Evolutionary conservation across 1,140 invertebrate species (phyloP).

Genomic region (Drosophila bipectinata): DNA sequence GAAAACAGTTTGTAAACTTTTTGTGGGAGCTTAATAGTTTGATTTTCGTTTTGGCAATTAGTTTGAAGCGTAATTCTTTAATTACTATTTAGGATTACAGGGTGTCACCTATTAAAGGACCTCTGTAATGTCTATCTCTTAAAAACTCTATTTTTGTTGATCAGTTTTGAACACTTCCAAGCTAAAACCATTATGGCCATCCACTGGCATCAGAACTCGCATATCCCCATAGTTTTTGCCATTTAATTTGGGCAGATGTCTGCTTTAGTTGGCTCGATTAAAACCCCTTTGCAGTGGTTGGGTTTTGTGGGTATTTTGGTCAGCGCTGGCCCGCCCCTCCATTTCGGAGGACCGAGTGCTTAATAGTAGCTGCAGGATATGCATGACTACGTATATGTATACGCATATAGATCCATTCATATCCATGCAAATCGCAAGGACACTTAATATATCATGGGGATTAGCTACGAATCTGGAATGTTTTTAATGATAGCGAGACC

Average conservation of each 20-base stretch:
- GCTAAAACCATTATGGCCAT: constrained; percentile 10
- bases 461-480: constrained; percentile 66
- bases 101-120: too few relatives aligned
- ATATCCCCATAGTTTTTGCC: constrained; percentile 6
- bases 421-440: constrained; percentile 51
- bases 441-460: constrained; percentile 67
- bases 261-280: constrained; percentile 46
- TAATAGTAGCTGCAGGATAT: constrained; percentile 33
- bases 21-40: not conserved
- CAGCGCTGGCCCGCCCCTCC: not conserved
- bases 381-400: not conserved
- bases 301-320: constrained; percentile 2
- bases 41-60: too few relatives aligned
- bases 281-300: constrained; percentile 25
- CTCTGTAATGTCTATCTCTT: too few relatives aligned
- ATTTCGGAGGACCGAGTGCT: constrained; percentile 14
- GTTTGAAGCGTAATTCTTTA: too few relatives aligned
- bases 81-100: too few relatives aligned
- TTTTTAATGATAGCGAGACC: constrained; percentile 66
- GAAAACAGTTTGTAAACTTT: not conserved
- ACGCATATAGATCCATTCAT: constrained; percentile 7
- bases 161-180: constrained; percentile 18
- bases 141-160: constrained; percentile 20
- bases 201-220: constrained; percentile 7
- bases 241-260: constrained; percentile 42